These are phyloP conservation scores for Thalassophryne amazonica DNA, from an alignment of 2,797 vertebrate genomes.

Conservation along the genomic window DNA sequence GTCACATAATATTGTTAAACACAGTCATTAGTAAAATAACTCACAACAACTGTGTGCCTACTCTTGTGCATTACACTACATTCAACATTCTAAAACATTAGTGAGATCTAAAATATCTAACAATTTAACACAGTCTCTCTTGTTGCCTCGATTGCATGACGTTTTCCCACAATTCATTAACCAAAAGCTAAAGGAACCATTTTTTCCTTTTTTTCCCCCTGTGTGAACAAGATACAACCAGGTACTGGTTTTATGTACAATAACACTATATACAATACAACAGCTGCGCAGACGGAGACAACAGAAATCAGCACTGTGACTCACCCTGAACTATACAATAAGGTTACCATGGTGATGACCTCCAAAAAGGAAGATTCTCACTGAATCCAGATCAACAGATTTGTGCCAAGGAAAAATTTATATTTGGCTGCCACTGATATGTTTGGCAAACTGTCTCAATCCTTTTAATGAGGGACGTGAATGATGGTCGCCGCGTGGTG, in stretches of 20 bases:
- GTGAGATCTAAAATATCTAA: too few relatives aligned
- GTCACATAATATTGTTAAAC: too few relatives aligned
- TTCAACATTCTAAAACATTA: too few relatives aligned
- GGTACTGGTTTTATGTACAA: conserved; percentile 24
- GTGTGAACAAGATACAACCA: too few relatives aligned
- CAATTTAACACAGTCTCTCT: too few relatives aligned
- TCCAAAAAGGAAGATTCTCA: neutral
- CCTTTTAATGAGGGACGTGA: conserved; percentile 76
- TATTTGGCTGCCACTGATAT: conserved; percentile 62
- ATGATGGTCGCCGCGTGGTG: conserved; percentile 79
- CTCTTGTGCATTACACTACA: too few relatives aligned
- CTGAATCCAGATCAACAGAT: conserved; percentile 53
- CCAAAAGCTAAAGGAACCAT: too few relatives aligned
- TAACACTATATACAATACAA: conserved; percentile 1
- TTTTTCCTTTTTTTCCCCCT: too few relatives aligned
- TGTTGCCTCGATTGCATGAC: too few relatives aligned
- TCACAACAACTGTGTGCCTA: too few relatives aligned
- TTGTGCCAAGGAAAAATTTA: conserved; percentile 58
- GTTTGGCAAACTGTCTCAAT: conserved; percentile 70
- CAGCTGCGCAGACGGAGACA: conserved; percentile 5
- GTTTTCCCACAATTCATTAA: too few relatives aligned
- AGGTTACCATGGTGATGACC: neutral
- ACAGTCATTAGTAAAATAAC: too few relatives aligned
- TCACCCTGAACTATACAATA: conserved; percentile 7
- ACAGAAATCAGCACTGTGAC: conserved; percentile 16